These are phyloP conservation scores for Pangasianodon hypophthalmus DNA, from an alignment of 2,113 vertebrate species.

Conservation along the genomic window DNA sequence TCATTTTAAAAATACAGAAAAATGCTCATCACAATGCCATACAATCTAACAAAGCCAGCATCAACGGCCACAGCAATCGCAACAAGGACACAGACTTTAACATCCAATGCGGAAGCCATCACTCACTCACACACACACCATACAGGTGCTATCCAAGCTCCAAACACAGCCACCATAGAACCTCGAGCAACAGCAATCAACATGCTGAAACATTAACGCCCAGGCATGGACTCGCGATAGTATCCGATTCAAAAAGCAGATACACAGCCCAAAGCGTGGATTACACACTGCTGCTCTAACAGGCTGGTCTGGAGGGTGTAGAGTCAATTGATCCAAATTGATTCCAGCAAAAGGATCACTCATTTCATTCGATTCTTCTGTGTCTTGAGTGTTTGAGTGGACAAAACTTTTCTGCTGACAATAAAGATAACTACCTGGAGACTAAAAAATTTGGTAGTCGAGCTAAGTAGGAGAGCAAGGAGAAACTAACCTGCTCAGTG, in stretches of 20 bases:
- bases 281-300: background rate
- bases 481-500: no score
- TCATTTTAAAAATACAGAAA: background rate
- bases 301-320: background rate
- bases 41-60: background rate
- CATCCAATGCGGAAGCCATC: background rate
- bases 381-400: background rate
- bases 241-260: background rate
- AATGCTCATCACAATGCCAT: background rate
- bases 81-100: background rate
- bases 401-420: background rate
- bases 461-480: no score
- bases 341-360: no score
- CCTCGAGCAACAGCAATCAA: background rate
- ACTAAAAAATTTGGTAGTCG: background rate
- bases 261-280: background rate
- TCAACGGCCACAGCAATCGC: background rate
- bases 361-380: background rate
- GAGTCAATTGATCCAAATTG: no score
- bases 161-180: background rate
- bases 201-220: background rate
- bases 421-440: background rate
- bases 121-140: background rate
- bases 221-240: background rate
- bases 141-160: background rate